Percentiles rank a stretch among this genome's conserved stretches.
phyloP scores from a whole-genome alignment of 2,888 invertebrate genomes.

The Noctua comes region DNA sequence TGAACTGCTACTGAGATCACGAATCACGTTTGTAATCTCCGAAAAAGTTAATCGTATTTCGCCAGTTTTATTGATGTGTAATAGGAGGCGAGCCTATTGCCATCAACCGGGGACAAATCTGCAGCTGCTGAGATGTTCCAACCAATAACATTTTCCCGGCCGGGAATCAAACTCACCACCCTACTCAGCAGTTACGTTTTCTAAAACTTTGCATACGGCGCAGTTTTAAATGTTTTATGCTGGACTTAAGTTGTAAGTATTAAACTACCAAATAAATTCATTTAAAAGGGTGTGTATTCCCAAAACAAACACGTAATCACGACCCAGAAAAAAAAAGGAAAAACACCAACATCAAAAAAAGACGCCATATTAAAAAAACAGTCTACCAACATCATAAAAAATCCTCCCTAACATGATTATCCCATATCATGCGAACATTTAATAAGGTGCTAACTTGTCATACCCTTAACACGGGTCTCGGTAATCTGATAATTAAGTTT shows the following conservation, averaged over 20 bases:
- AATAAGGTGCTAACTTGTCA: conserved; percentile 66
- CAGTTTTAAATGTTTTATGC: neutral
- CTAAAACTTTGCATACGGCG: neutral
- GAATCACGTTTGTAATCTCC: neutral
- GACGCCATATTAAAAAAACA: conserved; percentile 4
- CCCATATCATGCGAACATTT: conserved; percentile 53
- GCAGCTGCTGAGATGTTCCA: neutral
- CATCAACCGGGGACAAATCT: neutral
- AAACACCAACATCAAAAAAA: neutral
- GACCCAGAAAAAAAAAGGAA: neutral
- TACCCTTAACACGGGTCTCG: conserved; percentile 54
- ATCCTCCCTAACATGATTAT: conserved; percentile 37
- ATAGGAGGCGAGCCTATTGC: neutral
- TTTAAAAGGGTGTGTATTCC: neutral
- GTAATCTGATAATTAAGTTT: conserved; percentile 68
- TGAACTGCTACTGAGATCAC: neutral
- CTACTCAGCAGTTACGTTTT: neutral
- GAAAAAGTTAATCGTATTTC: neutral
- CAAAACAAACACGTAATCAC: neutral
- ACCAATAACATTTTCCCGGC: neutral
- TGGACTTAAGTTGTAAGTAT: no score
- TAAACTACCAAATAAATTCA: neutral
- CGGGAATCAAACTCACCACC: no score
- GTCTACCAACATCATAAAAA: conserved; percentile 29
- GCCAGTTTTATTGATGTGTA: neutral